Conservation (phyloP, 2,888 invertebrate species). For the Drosophila setosimentum region DNA sequence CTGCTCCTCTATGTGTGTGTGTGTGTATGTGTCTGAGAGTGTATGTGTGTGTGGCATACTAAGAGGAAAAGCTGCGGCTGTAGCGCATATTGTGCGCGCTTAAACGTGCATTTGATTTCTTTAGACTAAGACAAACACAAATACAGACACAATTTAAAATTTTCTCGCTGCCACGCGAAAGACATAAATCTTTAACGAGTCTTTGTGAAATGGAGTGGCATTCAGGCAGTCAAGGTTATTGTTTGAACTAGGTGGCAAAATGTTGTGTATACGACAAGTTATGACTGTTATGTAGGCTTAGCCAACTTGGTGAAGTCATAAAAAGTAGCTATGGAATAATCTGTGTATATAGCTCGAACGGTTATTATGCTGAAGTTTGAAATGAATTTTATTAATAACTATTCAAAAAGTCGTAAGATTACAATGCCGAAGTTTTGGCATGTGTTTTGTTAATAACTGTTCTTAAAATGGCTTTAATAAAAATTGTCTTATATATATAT, state of each 20-base stretch:
- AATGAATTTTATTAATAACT: background rate
- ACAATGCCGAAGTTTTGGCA: background rate
- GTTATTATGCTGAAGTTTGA: background rate
- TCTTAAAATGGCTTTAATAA: background rate
- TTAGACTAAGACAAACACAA: conserved; percentile 24
- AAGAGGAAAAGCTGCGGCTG: conserved; percentile 13
- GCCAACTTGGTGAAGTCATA: background rate
- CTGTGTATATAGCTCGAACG: background rate
- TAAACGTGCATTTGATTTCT: conserved; percentile 62
- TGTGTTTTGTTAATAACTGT: background rate
- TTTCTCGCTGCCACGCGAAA: conserved; percentile 48
- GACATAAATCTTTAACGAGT: conserved; percentile 75
- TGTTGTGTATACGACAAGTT: conserved; percentile 6
- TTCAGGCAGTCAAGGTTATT: conserved; percentile 17
- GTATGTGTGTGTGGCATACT: conserved; percentile 20
- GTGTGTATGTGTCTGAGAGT: background rate
- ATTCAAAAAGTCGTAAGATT: background rate
- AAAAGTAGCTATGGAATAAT: background rate
- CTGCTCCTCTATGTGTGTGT: background rate
- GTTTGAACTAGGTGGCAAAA: conserved; percentile 21
- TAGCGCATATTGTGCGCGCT: conserved; percentile 31
- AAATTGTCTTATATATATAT: too few species aligned
- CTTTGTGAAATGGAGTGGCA: conserved; percentile 22
- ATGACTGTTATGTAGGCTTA: background rate
- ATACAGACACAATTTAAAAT: conserved; percentile 61